A percentile compares a stretch with the other conserved stretches of the same genome.
These are phyloP conservation scores for Dicentrarchus labrax DNA, from an alignment of 2,113 vertebrate species.

Conservation along the genomic window DNA sequence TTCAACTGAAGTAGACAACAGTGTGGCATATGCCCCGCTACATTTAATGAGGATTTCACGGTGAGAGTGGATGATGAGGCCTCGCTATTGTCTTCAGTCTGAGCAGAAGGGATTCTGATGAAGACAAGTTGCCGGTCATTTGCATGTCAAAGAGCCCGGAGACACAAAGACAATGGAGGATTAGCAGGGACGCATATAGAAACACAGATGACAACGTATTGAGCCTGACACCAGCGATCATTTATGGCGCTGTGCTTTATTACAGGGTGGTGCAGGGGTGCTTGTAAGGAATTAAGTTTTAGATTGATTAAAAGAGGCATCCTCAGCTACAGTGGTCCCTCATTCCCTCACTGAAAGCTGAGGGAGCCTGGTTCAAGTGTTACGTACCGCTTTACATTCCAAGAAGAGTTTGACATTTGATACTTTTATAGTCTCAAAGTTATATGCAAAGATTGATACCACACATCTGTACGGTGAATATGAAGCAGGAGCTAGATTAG, in stretches of 20 bases:
- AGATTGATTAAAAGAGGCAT: constrained; percentile 20
- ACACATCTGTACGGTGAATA: background rate
- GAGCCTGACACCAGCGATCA: constrained; percentile 41
- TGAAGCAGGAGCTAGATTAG: background rate
- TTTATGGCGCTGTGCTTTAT: constrained; percentile 50
- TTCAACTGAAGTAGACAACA: constrained; percentile 48
- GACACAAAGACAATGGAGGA: constrained; percentile 70
- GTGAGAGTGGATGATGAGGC: constrained; percentile 51
- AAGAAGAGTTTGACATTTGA: background rate
- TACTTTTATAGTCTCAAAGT: background rate
- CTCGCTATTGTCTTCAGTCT: constrained; percentile 16
- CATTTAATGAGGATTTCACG: constrained; percentile 73
- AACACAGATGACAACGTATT: constrained; percentile 76
- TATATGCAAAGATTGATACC: background rate
- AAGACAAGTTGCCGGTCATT: constrained; percentile 76
- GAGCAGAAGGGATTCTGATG: constrained; percentile 71
- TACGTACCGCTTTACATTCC: background rate
- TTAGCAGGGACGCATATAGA: constrained; percentile 53
- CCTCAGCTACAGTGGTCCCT: background rate
- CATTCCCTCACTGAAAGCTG: background rate
- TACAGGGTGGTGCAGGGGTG: background rate
- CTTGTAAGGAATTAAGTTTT: constrained; percentile 12
- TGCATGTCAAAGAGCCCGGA: constrained; percentile 80
- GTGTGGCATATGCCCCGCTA: constrained; percentile 56
- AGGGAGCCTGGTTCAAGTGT: background rate